Evolutionary conservation across 2,888 invertebrate species (phyloP).

Genomic region (Ennomos fuscantarius): DNA sequence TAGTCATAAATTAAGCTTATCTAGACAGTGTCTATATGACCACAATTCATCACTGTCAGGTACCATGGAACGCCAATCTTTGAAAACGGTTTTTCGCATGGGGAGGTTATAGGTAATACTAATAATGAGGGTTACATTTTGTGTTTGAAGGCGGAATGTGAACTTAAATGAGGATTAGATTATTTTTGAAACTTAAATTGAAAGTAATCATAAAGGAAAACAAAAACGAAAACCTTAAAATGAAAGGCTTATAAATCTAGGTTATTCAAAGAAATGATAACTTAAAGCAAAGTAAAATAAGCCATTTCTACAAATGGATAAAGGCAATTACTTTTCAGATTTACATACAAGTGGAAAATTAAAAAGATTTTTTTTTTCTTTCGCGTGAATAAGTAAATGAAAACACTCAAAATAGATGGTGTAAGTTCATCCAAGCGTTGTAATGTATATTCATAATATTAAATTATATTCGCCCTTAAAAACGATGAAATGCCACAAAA

Average conservation of each 20-base stretch:
- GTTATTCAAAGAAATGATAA: conserved; percentile 13
- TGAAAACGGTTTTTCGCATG: conserved; percentile 41
- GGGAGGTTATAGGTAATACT: conserved; percentile 3
- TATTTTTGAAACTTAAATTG: too few relatives aligned
- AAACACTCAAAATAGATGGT: too few relatives aligned
- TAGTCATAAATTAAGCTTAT: conserved; percentile 79
- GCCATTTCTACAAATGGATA: conserved; percentile 2
- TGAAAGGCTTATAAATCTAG: too few relatives aligned
- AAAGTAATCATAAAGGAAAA: too few relatives aligned
- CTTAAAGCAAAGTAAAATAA: conserved; percentile 10
- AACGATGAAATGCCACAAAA: too few relatives aligned
- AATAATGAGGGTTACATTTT: conserved; percentile 32
- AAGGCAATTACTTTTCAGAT: conserved; percentile 10
- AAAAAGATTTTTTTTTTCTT: too few relatives aligned
- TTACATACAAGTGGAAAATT: conserved; percentile 4
- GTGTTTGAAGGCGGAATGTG: conserved; percentile 9
- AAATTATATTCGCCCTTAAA: too few relatives aligned
- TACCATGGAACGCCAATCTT: conserved; percentile 52
- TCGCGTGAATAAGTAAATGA: too few relatives aligned
- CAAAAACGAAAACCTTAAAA: too few relatives aligned
- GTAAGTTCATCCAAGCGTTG: too few relatives aligned
- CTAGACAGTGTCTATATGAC: conserved; percentile 74
- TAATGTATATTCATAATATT: too few relatives aligned
- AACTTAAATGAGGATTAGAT: too few relatives aligned
- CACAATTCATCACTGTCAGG: conserved; percentile 77